These are phyloP conservation scores for Pachyrhynchus sulphureomaculatus DNA, from an alignment of 1,140 invertebrate genomes.

Conservation along the genomic window DNA sequence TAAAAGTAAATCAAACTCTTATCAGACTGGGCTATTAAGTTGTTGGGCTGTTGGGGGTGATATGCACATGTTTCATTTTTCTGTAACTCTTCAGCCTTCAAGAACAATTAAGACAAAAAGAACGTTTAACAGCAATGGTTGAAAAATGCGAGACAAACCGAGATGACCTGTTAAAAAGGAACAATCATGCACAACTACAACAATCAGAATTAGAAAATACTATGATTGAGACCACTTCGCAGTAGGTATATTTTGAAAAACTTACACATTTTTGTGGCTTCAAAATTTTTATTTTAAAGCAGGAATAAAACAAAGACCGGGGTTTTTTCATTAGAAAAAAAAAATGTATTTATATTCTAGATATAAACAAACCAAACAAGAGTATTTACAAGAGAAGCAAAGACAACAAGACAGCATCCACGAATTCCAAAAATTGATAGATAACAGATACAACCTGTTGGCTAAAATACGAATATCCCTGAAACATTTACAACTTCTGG, in stretches of 20 bases:
- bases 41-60: too few species aligned
- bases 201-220: slow-evolving; percentile 59
- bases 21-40: too few species aligned
- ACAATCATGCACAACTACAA: slow-evolving; percentile 57
- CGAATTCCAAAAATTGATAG: slow-evolving; percentile 33
- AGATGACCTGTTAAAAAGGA: slow-evolving; percentile 56
- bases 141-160: slow-evolving; percentile 54
- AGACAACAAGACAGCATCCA: slow-evolving; percentile 52
- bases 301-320: too few species aligned
- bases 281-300: too few species aligned
- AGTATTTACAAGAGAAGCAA: slow-evolving; percentile 52
- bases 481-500: slow-evolving; percentile 40
- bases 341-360: slow-evolving; percentile 51
- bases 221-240: slow-evolving; percentile 55
- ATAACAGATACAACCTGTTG: slow-evolving; percentile 36
- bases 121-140: slow-evolving; percentile 55
- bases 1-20: too few species aligned
- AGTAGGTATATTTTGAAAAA: too few species aligned
- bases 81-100: slow-evolving; percentile 60
- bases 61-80: too few species aligned
- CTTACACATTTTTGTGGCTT: too few species aligned
- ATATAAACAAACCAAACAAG: slow-evolving; percentile 56
- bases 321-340: too few species aligned
- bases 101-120: slow-evolving; percentile 58
- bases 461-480: slow-evolving; percentile 41